These are phyloP conservation scores for Lathronympha strigana DNA, from an alignment of 2,888 invertebrate species.

Conservation along the genomic window DNA sequence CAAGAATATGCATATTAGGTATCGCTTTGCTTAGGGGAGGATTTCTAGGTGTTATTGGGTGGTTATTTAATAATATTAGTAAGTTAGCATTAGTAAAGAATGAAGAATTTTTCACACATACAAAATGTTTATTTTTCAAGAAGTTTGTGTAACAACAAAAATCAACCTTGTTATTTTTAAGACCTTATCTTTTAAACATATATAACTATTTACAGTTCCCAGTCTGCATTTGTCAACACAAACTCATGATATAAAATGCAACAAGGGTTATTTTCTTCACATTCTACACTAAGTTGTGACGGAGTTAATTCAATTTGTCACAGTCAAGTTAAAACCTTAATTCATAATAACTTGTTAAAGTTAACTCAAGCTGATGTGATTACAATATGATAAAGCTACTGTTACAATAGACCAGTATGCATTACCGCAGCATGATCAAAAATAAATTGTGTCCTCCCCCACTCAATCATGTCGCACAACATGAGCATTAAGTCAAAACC, in stretches of 20 bases:
- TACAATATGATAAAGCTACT: slow-evolving; percentile 80
- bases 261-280: slow-evolving; percentile 77
- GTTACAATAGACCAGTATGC: slow-evolving; percentile 74
- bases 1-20: slow-evolving; percentile 23
- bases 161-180: slow-evolving; percentile 81
- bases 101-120: slow-evolving; percentile 79
- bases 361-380: slow-evolving; percentile 77
- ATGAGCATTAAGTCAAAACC: slow-evolving; percentile 55
- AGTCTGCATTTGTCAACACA: slow-evolving; percentile 81
- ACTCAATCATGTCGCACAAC: slow-evolving; percentile 57
- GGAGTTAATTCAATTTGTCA: slow-evolving; percentile 79
- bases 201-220: slow-evolving; percentile 83
- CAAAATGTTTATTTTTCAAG: slow-evolving; percentile 84
- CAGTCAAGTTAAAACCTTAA: slow-evolving; percentile 74
- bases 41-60: slow-evolving; percentile 35
- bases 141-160: slow-evolving; percentile 84
- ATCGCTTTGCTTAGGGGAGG: slow-evolving; percentile 48
- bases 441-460: slow-evolving; percentile 78
- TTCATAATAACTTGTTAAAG: slow-evolving; percentile 66
- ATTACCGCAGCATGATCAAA: slow-evolving; percentile 72
- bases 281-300: slow-evolving; percentile 82
- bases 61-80: slow-evolving; percentile 30
- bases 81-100: slow-evolving; percentile 52
- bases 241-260: slow-evolving; percentile 82
- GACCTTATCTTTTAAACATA: slow-evolving; percentile 82